phyloP scores from a whole-genome alignment of 1,140 invertebrate genomes.

The Drosophila hydei region DNA sequence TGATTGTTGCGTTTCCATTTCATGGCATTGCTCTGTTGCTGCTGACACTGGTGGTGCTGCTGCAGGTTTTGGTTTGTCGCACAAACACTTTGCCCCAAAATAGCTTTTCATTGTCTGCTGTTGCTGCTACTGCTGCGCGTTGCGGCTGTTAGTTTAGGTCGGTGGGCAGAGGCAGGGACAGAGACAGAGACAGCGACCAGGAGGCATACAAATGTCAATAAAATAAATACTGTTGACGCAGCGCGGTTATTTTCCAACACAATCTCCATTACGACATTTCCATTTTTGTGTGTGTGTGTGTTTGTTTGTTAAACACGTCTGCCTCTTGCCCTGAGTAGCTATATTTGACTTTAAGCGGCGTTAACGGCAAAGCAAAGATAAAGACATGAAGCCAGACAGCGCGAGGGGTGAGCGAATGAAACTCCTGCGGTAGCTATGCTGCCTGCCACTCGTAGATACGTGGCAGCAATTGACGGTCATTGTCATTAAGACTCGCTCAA shows the following conservation, averaged over 20 bases:
- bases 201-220: conserved; percentile 73
- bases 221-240: conserved; percentile 82
- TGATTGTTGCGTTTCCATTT: conserved; percentile 45
- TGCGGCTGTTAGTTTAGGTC: conserved; percentile 22
- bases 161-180: not conserved
- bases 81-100: conserved; percentile 57
- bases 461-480: conserved; percentile 73
- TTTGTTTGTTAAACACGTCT: conserved; percentile 64
- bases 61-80: conserved; percentile 59
- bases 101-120: conserved; percentile 74
- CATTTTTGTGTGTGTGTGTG: conserved; percentile 51
- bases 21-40: conserved; percentile 18
- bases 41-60: not conserved
- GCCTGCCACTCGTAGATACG: conserved; percentile 43
- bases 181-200: not conserved
- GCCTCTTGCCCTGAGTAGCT: conserved; percentile 67
- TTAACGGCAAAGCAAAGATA: conserved; percentile 72
- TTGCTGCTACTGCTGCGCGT: conserved; percentile 15
- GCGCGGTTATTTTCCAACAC: conserved; percentile 80
- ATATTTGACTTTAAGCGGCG: conserved; percentile 80
- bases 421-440: not conserved
- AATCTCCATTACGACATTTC: conserved; percentile 80
- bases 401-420: not conserved
- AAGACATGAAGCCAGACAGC: conserved; percentile 77
- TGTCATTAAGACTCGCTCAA: conserved; percentile 73